Percentiles rank a stretch among this genome's conserved stretches.
Conservation (phyloP, 2,797 vertebrate genomes). For the Graptemys geographica region DNA sequence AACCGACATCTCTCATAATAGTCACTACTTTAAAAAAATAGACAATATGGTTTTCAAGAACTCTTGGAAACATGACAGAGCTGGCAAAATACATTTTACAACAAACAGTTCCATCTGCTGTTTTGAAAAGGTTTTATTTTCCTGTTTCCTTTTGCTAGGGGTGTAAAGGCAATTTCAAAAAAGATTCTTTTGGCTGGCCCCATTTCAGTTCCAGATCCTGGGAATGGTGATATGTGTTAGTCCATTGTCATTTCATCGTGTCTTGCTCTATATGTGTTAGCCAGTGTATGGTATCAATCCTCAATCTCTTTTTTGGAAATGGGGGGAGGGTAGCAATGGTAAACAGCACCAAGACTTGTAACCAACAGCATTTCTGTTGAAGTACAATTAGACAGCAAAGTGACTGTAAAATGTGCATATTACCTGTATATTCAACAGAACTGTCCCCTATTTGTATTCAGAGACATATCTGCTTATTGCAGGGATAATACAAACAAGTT, state of each 20-base stretch:
- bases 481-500: background rate
- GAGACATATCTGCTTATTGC: background rate
- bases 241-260: background rate
- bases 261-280: background rate
- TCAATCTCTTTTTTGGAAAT: background rate
- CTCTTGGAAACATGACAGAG: background rate
- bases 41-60: background rate
- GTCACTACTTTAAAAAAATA: slow-evolving; percentile 31
- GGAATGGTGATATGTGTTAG: background rate
- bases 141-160: background rate
- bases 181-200: background rate
- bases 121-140: background rate
- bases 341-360: background rate
- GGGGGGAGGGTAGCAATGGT: background rate
- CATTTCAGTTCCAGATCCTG: background rate
- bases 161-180: background rate
- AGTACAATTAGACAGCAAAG: background rate
- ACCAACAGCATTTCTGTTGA: background rate
- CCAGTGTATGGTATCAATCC: background rate
- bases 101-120: slow-evolving; percentile 42
- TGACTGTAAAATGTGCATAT: slow-evolving; percentile 1
- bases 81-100: slow-evolving; percentile 13
- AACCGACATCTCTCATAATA: slow-evolving; percentile 25
- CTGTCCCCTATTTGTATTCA: background rate
- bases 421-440: background rate